A percentile compares a stretch with the other conserved stretches of the same genome.
These are phyloP conservation scores for Myopa testacea DNA, from an alignment of 2,888 invertebrate species.

Conservation along the genomic window DNA sequence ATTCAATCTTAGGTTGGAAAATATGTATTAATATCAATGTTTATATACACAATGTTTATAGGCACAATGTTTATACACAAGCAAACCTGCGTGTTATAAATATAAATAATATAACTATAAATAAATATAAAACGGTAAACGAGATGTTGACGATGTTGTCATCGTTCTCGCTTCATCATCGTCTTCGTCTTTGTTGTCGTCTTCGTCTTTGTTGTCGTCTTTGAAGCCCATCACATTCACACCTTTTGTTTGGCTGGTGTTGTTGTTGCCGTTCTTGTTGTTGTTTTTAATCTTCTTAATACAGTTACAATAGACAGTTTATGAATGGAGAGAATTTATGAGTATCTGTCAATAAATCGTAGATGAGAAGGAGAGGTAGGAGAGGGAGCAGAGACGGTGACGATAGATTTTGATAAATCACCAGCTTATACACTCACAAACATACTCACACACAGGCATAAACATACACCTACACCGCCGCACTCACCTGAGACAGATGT, in stretches of 20 bases:
- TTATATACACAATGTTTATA: too few relatives aligned
- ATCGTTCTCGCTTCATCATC: background rate
- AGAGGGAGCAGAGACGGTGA: too few relatives aligned
- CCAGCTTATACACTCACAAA: background rate
- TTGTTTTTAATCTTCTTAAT: background rate
- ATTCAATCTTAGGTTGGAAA: too few relatives aligned
- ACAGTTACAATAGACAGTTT: background rate
- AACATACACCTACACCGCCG: background rate
- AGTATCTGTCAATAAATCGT: too few relatives aligned
- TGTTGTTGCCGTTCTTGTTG: background rate
- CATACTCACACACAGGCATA: background rate
- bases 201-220: background rate
- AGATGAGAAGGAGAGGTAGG: too few relatives aligned
- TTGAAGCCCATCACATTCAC: background rate
- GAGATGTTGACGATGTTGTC: background rate
- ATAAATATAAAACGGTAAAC: background rate
- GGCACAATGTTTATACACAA: too few relatives aligned
- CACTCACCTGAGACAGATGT: constrained; percentile 81
- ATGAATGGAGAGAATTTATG: too few relatives aligned
- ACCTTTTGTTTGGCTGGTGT: background rate
- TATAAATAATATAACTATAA: too few relatives aligned
- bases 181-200: constrained; percentile 5
- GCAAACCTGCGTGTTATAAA: too few relatives aligned
- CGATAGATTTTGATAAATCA: background rate
- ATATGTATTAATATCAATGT: background rate